phyloP scores from a whole-genome alignment of 2,888 invertebrate species.

The Automeris io region DNA sequence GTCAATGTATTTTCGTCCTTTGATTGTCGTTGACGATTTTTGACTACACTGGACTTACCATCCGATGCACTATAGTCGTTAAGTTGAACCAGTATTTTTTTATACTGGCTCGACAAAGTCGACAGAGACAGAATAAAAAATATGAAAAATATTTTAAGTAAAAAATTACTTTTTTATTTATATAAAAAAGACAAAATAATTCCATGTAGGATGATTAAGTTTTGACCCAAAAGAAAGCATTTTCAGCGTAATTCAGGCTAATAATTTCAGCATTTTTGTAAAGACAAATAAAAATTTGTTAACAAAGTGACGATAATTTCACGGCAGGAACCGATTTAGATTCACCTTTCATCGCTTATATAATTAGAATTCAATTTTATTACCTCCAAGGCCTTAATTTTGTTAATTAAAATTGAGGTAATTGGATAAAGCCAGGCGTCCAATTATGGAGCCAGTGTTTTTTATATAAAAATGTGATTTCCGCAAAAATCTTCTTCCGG shows the following conservation, averaged over 20 bases:
- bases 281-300: conserved; percentile 8
- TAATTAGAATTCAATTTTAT: conserved; percentile 23
- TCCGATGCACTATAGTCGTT: no score
- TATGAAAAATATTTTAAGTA: no score
- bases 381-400: conserved; percentile 32
- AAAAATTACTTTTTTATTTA: no score
- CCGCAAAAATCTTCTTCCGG: not conserved
- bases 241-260: not conserved
- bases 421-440: conserved; percentile 28
- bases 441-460: conserved; percentile 13
- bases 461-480: not conserved
- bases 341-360: conserved; percentile 15
- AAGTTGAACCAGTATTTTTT: no score
- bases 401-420: conserved; percentile 35
- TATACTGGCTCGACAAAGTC: no score
- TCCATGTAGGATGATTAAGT: no score
- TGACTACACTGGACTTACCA: no score
- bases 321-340: conserved; percentile 15
- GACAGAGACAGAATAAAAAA: no score
- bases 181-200: no score
- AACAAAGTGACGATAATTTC: conserved; percentile 12
- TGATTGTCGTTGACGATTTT: no score
- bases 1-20: no score
- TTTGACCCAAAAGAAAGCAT: no score
- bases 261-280: conserved; percentile 2